These are phyloP conservation scores for Sporophila hypoxantha DNA, from an alignment of 2,113 vertebrate species.

Conservation along the genomic window DNA sequence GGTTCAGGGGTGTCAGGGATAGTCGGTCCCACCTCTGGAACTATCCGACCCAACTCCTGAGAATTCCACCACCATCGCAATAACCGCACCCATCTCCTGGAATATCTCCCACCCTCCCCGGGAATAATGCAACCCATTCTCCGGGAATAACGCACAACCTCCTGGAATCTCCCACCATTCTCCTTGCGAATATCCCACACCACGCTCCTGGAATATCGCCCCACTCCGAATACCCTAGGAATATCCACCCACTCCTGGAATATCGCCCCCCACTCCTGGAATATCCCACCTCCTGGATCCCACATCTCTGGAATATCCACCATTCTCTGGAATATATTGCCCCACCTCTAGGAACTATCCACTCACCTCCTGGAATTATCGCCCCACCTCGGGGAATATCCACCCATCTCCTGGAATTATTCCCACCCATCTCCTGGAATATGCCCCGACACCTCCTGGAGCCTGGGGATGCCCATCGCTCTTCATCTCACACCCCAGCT, in stretches of 20 bases:
- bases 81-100: not conserved
- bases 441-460: not conserved
- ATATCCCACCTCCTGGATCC: too few relatives aligned
- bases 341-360: too few relatives aligned
- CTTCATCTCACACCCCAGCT: not conserved
- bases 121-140: too few relatives aligned
- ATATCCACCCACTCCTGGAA: not conserved
- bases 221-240: too few relatives aligned
- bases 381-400: too few relatives aligned
- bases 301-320: too few relatives aligned
- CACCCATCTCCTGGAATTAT: not conserved
- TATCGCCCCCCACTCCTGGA: not conserved
- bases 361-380: too few relatives aligned
- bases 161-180: not conserved
- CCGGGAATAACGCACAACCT: too few relatives aligned
- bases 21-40: not conserved
- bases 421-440: not conserved
- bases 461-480: not conserved
- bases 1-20: not conserved
- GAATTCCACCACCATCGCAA: too few relatives aligned
- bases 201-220: too few relatives aligned
- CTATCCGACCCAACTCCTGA: too few relatives aligned
- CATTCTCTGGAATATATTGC: too few relatives aligned
- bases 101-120: not conserved
- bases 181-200: not conserved